These are phyloP conservation scores for Podiceps cristatus DNA, from an alignment of 2,113 vertebrate species.

Conservation along the genomic window DNA sequence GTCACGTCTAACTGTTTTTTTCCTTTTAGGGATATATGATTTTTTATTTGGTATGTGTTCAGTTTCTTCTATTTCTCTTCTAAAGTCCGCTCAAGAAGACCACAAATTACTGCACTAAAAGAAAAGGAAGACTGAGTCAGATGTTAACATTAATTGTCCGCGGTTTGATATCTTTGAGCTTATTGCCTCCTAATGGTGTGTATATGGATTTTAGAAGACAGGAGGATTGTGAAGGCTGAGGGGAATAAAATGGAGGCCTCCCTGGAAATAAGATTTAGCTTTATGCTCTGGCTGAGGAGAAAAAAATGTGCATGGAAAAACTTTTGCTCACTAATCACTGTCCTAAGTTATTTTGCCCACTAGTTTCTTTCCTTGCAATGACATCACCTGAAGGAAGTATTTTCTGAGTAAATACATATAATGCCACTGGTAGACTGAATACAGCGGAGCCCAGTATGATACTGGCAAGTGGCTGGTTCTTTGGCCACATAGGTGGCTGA, in stretches of 20 bases:
- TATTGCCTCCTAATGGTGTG: background rate
- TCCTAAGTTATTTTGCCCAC: background rate
- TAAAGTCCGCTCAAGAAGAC: background rate
- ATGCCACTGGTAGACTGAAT: background rate
- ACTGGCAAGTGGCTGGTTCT: background rate
- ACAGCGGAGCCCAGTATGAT: background rate
- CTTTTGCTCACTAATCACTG: background rate
- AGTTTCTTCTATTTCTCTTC: background rate
- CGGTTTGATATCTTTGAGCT: background rate
- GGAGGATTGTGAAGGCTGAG: background rate
- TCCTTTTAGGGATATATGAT: background rate
- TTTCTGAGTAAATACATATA: background rate
- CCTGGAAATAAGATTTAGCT: background rate
- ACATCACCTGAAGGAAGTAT: background rate
- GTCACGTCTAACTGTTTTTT: background rate
- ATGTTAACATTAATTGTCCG: background rate
- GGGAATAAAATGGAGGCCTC: background rate
- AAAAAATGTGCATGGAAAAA: background rate
- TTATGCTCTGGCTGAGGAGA: background rate
- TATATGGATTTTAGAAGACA: background rate
- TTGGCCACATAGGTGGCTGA: background rate
- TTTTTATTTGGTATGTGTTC: background rate
- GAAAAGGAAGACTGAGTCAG: background rate
- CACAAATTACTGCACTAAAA: conserved; percentile 2
- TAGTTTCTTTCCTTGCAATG: background rate